Base-by-base conservation (phyloP, 2,888 invertebrate species). In the Lottia scabra region DNA sequence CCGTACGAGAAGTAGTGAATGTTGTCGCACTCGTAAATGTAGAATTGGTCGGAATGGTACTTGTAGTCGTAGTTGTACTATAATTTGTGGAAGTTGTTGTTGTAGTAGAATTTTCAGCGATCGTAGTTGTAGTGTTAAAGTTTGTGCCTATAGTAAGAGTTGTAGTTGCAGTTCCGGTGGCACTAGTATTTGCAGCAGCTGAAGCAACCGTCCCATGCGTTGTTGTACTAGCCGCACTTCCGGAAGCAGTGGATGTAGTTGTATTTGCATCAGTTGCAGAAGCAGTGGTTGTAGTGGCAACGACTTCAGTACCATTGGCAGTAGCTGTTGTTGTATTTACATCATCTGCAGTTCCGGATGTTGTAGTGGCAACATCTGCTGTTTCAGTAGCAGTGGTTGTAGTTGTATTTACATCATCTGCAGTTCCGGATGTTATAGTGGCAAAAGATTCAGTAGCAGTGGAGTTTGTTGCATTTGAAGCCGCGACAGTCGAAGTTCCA, bases 51-150 rank as follows among this genome's bases (percentile, higher is more conserved):
- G 44, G 56, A 44, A 16, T 64, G 45, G n/a, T 69, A 64, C 19
- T 69, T 13, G 23, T 43, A 64, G 15, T 64, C 16, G 23, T 64
- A 44, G 23, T 64, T 15, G 23, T 69, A 44, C 12, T 69, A 69
- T 19, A 1, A 63, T 15, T 69, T 38, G n/a, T 64, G 19, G 23
- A 16, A 2, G 19, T 64, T 44, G 44, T 70, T 65, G 23, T 30
- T 56, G 19, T 65, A 43, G 23, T 70, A 64, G 23, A 43, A 64
- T 23, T 70, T 44, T 12, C 43, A 43, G 44, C 65, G 27, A 19
- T 56, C n/a, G 30, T 68, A 68, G 56, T 68, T n/a, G 56, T 62
- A 68, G 56, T 68, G 38, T 27, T 62, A 68, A 30, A 8, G 30
- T n/a, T 68, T 15, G 65, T 46, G 12, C 26, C n/a, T 27, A 3